Base-by-base conservation (phyloP, 2,113 vertebrate genomes). In the Austrofundulus limnaeus region DNA sequence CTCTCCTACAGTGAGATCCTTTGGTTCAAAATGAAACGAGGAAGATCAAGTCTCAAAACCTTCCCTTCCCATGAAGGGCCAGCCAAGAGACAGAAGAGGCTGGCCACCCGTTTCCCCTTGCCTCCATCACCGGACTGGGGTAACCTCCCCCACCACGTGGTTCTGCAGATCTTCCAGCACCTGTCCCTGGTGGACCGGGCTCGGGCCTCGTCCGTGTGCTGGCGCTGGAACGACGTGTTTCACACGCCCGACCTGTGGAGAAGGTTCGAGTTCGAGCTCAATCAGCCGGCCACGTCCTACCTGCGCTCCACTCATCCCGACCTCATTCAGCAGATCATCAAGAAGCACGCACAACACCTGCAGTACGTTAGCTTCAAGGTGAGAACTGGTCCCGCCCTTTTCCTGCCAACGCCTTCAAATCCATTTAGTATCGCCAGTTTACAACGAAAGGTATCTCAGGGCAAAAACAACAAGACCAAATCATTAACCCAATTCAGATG, bases 321-420 rank as follows among this genome's bases (percentile, higher is more conserved):
- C 84, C 94, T 97, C 62, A 95, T 97, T 77, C 95, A 95, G 85
- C 94, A 94, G 90, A 95, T 97, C 85, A 95, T 97, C 85, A 95
- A 94, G 90, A 94, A 82, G 66, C 95, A 95, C 0, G 93, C 93
- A 17, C 88, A 94, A 42, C 94, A 96, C 83, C 92, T 96, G 75
- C 94, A 95, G 63, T 94, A 94, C 8, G 92, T 97, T 77, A 97
- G 94, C 83, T 95, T 97, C 87, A 96, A 95, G 92, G 94, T 95
- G 88, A 82, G 64, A 74, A 53, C 45, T 34, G 31, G 1, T 9
- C 31, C 31, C 8, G 57, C 66, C 45, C 51, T 54, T 55, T 51
- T 66, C 45, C 72, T 41, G 6, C n/a, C 55, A 17, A 13, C 20
- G 2, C 15, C 12, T 5, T 14, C n/a, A 19, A 14, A 16, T 2